Conservation (phyloP, 2,113 vertebrate genomes). For the Notothenia coriiceps region DNA sequence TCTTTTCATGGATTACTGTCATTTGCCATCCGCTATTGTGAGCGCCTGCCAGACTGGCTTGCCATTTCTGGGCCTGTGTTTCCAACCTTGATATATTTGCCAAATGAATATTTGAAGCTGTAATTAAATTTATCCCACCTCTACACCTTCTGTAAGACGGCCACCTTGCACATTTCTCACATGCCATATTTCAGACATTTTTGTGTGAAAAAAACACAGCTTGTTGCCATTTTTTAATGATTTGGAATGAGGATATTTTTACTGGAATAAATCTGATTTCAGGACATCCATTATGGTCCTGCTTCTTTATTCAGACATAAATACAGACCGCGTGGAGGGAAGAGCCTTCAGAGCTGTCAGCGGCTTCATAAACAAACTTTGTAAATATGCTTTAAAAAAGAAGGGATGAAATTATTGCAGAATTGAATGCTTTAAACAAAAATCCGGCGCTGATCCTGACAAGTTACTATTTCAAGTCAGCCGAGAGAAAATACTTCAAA, state of each 20-base stretch:
- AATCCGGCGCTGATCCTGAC: constrained; percentile 76
- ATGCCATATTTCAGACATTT: constrained; percentile 74
- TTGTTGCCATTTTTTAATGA: constrained; percentile 77
- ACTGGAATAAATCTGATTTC: constrained; percentile 71
- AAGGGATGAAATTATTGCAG: constrained; percentile 7
- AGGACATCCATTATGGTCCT: constrained; percentile 71
- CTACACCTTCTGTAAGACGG: constrained; percentile 84
- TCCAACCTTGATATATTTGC: constrained; percentile 88
- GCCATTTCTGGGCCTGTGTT: constrained; percentile 85
- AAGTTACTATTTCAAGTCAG: constrained; percentile 86
- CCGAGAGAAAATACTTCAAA: constrained; percentile 61
- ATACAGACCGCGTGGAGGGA: constrained; percentile 45
- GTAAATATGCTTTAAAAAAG: constrained; percentile 18
- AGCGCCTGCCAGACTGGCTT: constrained; percentile 82
- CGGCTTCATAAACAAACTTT: constrained; percentile 58
- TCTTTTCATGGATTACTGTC: constrained; percentile 84
- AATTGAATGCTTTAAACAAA: constrained; percentile 17
- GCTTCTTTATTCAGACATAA: constrained; percentile 57
- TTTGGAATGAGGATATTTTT: constrained; percentile 73
- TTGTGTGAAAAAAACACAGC: constrained; percentile 54
- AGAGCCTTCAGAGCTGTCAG: constrained; percentile 50
- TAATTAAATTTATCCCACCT: constrained; percentile 89
- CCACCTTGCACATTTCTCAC: constrained; percentile 81
- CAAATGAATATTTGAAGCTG: constrained; percentile 87
- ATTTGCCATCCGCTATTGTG: constrained; percentile 80